Conservation (phyloP, 2,113 vertebrate species). For the Suncus etruscus region DNA sequence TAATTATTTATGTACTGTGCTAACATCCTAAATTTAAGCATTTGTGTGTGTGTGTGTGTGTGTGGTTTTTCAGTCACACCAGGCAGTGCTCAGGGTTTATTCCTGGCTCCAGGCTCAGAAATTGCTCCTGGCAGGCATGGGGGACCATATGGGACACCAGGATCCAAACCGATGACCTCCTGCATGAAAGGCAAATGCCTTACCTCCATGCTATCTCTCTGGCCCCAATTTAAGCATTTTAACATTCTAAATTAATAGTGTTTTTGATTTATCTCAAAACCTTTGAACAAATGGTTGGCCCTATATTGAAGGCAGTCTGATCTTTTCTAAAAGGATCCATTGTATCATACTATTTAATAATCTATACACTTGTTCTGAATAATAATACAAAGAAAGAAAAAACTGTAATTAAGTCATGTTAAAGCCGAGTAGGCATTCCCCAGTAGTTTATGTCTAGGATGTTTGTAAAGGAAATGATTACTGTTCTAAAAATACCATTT, state of each 20-base stretch:
- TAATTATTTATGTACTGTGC: not conserved
- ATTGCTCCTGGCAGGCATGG: too few species aligned
- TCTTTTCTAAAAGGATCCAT: constrained; percentile 15
- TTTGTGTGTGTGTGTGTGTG: too few species aligned
- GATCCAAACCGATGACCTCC: too few species aligned
- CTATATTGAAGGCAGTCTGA: not conserved
- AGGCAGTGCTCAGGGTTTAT: too few species aligned
- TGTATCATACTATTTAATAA: constrained; percentile 27
- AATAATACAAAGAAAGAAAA: constrained; percentile 2
- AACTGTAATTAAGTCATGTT: not conserved
- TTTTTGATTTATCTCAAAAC: not conserved
- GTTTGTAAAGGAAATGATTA: constrained; percentile 3
- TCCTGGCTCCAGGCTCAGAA: too few species aligned
- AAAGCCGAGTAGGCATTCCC: not conserved
- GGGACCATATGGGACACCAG: too few species aligned
- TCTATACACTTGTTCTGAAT: not conserved
- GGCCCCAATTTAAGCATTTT: constrained; percentile 48
- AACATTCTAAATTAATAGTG: not conserved
- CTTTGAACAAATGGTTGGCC: not conserved
- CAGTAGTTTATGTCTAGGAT: not conserved
- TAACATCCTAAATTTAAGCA: constrained; percentile 45
- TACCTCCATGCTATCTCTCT: too few species aligned
- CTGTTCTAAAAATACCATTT: constrained; percentile 44
- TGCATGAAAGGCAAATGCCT: too few species aligned
- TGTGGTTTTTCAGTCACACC: too few species aligned